Percentiles rank a stretch among this genome's conserved stretches.
Conservation (phyloP, 2,888 invertebrate species). For the Drosophila quinaria region DNA sequence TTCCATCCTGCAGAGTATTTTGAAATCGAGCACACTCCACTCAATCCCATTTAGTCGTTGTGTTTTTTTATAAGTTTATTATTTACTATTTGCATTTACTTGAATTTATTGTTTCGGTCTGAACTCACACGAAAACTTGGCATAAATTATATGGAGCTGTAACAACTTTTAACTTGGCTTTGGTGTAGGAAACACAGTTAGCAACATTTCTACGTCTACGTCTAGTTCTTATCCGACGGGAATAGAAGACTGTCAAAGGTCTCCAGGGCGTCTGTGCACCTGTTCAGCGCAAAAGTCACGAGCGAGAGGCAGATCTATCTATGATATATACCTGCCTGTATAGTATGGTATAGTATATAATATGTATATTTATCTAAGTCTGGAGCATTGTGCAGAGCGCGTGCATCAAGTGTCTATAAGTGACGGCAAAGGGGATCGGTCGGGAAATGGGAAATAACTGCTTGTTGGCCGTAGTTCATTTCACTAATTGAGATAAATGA, state of each 20-base stretch:
- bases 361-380: slow-evolving; percentile 29
- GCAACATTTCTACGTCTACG: slow-evolving; percentile 9
- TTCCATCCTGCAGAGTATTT: background rate
- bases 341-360: slow-evolving; percentile 10
- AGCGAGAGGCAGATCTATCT: slow-evolving; percentile 43
- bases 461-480: slow-evolving; percentile 17
- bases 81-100: slow-evolving; percentile 44
- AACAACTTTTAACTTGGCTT: slow-evolving; percentile 11
- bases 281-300: slow-evolving; percentile 63
- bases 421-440: background rate
- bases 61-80: slow-evolving; percentile 31
- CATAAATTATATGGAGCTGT: slow-evolving; percentile 54
- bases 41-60: slow-evolving; percentile 25
- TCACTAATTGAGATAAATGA: slow-evolving; percentile 53
- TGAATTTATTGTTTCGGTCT: slow-evolving; percentile 63
- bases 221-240: slow-evolving; percentile 16
- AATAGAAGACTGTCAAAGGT: slow-evolving; percentile 21
- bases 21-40: background rate
- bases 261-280: slow-evolving; percentile 48
- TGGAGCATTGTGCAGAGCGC: slow-evolving; percentile 42
- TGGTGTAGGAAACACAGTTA: slow-evolving; percentile 31
- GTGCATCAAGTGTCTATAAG: slow-evolving; percentile 44
- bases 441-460: background rate
- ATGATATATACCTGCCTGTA: slow-evolving; percentile 3
- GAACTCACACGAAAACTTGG: slow-evolving; percentile 64